Base-by-base conservation (phyloP, 2,113 vertebrate genomes). In the Nannobrachium achirus region DNA sequence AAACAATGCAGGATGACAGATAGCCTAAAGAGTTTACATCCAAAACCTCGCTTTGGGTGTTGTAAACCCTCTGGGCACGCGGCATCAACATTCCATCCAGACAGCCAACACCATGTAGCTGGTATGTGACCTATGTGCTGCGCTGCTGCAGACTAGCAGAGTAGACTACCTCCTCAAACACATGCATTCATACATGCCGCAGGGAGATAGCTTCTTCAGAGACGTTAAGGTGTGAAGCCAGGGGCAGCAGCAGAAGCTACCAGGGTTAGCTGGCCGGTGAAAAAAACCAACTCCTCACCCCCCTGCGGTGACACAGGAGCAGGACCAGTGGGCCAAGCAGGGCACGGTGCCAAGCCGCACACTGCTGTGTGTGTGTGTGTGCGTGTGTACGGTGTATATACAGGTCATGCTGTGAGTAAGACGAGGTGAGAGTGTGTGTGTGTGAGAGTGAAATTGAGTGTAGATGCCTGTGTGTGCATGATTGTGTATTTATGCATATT, bases 61-160 rank as follows among this genome's bases (percentile, higher is more conserved):
- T 59, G n/a, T n/a, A 25, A 78, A 68, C 33, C 1, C 45, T n/a
- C 25, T 33, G 3, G 14, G 48, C 61, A 38, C 63, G 7, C 57
- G 0, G 7, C 46, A 0, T 39, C 16, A 3, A 53, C 77, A 72
- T 79, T 81, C 69, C 75, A n/a, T 52, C 72, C 67, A 39, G 56
- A 46, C 42, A 14, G 44, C 4, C 40, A 8, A 6, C 61, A 63
- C 69, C 66, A 38, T 41, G 58, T 63, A 63, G 3, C 56, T 9
- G 69, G 64, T 73, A 39, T 33, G 25, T 5, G 25, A 59, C 75
- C 51, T 63, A 49, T 55, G 59, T 62, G 56, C 53, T 33, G 25
- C 25, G 25, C 25, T 33, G 9, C 42, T 16, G 13, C 8, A 9
- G 16, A 20, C 15, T n/a, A n/a, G n/a, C n/a, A n/a, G n/a, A n/a